Evolutionary conservation across 2,888 invertebrate genomes (phyloP), one percentile per base, ranked within the genome.

Genomic region (Protodeltote pygarga): DNA sequence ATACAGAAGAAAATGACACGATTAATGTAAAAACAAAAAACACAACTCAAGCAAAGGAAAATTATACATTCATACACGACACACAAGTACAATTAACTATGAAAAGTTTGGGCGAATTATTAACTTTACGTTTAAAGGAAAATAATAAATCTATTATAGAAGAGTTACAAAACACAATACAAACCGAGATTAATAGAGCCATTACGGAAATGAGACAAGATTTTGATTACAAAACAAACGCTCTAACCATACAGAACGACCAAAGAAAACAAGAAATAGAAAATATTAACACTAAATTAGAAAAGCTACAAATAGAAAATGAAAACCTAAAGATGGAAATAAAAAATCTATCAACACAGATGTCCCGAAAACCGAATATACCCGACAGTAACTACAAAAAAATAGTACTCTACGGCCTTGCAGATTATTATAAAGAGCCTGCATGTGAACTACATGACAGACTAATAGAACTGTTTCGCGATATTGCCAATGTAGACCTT

Each of bases 81-180:
- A n/a, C n/a, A n/a, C n/a, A n/a, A n/a, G n/a, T 17, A 8, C 31
- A 17, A 10, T 15, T 38, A 23, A 17, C 39, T 16, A 13, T 40
- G 2, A 5, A 40, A 4, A n/a, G 9, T 35, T 19, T 52, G 41
- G 35, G 45, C 35, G 11, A 21, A 54, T 3, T 42, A 34, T 34
- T 34, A 24, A 34, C 28, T 2, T 11, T 11, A 34, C 42, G 19
- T 8, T 21, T 34, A 5, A 34, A 28, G 19, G 28, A 34, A 28
- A 42, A 34, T 13, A 41, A 32, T n/a, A 32, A 32, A 25, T 25
- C 14, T 13, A 32, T 41, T 14, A 34, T 34, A 23, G 5, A 23
- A 23, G 34, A 34, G 13, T n/a, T 34, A 23, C 21, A 34, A 3
- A 19, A 34, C 2, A 23, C 34, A 9, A 34, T 34, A 23, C 34